Percentiles rank a stretch among this genome's conserved stretches.
Evolutionary conservation across 2,113 vertebrate species (phyloP).

Genomic region (Scartelaos histophorus): DNA sequence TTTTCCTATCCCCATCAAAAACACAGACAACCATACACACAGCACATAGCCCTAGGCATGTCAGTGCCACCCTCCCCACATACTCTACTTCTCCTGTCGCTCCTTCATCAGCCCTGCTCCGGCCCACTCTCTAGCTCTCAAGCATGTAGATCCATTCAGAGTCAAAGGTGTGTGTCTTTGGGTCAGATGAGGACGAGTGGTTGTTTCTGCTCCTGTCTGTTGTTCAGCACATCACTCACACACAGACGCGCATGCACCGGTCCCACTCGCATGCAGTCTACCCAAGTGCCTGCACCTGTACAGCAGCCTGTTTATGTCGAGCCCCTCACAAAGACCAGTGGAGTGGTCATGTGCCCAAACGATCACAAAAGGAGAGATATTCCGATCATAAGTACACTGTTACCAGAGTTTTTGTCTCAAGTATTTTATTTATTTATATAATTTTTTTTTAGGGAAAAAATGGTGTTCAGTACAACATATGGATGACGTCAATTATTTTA

Average conservation of each 20-base stretch:
- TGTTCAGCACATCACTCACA: conserved; percentile 19
- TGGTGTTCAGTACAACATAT: conserved; percentile 26
- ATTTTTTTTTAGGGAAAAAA: conserved; percentile 11
- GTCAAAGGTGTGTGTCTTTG: conserved; percentile 33
- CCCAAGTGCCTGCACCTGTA: conserved; percentile 48
- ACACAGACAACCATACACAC: conserved; percentile 15
- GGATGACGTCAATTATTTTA: not conserved
- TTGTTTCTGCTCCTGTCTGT: conserved; percentile 41
- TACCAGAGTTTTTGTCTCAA: conserved; percentile 22
- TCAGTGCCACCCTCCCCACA: conserved; percentile 41
- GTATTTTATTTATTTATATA: not conserved
- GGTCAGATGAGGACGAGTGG: conserved; percentile 24
- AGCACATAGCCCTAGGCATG: conserved; percentile 53
- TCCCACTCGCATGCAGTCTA: conserved; percentile 61
- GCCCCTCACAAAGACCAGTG: conserved; percentile 17
- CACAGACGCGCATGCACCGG: conserved; percentile 49
- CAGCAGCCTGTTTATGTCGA: conserved; percentile 41
- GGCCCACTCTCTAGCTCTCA: conserved; percentile 25
- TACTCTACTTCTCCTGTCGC: conserved; percentile 23
- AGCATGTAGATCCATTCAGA: conserved; percentile 60
- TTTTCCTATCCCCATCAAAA: conserved; percentile 34
- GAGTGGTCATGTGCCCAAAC: conserved; percentile 10
- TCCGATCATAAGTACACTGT: conserved; percentile 3
- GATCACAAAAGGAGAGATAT: conserved; percentile 5
- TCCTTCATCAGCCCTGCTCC: conserved; percentile 44